Conservation (phyloP, 2,113 vertebrate genomes). For the Oophaga pumilio region DNA sequence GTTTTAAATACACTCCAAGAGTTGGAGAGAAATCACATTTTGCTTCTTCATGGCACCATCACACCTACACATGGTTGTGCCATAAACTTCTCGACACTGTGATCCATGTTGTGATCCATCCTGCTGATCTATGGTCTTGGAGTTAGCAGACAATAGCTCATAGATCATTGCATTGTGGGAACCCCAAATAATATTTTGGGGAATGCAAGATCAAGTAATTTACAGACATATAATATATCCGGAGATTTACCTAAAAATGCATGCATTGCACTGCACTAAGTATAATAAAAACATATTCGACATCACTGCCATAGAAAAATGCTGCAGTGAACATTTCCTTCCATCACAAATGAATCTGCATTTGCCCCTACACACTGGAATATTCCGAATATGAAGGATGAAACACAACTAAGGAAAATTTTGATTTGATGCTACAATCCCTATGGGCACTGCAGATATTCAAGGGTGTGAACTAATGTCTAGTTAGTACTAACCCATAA, state of each 20-base stretch:
- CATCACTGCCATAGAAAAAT: background rate
- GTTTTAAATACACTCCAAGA: too few relatives aligned
- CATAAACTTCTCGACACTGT: background rate
- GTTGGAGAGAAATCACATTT: too few relatives aligned
- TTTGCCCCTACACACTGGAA: background rate
- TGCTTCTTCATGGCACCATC: background rate
- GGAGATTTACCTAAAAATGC: background rate
- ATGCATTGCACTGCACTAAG: background rate
- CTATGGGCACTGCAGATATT: constrained; percentile 42
- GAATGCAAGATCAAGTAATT: background rate
- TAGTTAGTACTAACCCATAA: constrained; percentile 25
- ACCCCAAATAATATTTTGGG: background rate
- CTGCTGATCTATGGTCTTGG: background rate
- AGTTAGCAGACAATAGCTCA: background rate
- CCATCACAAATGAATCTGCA: background rate
- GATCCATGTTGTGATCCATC: background rate
- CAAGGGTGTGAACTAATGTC: background rate
- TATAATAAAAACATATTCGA: background rate
- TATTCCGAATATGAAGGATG: background rate
- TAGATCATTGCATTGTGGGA: background rate
- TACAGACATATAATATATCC: background rate
- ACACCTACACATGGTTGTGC: background rate
- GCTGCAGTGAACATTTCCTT: background rate
- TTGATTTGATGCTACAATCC: constrained; percentile 6
- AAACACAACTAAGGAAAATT: background rate